phyloP scores from a whole-genome alignment of 2,113 vertebrate genomes.

The Micronycteris hirsuta region DNA sequence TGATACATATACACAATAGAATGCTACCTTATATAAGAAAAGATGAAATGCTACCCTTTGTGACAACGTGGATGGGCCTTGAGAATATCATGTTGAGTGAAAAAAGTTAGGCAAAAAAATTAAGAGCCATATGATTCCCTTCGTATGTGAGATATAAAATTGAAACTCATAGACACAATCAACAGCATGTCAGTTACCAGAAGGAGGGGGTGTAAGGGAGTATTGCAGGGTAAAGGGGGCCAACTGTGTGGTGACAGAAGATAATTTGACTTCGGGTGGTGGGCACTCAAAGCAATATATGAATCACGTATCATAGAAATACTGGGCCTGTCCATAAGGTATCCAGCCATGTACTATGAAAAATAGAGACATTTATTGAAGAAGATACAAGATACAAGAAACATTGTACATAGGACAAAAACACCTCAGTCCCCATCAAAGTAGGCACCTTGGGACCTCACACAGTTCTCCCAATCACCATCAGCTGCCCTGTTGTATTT shows the following conservation, averaged over 20 bases:
- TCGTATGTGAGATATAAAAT: neutral
- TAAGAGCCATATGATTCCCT: neutral
- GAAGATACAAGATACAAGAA: too few relatives aligned
- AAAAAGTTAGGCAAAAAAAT: neutral
- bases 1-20: neutral
- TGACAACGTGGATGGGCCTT: neutral
- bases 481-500: too few relatives aligned
- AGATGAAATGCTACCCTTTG: neutral
- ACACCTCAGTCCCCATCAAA: too few relatives aligned
- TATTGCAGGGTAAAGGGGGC: neutral
- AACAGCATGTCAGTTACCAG: neutral
- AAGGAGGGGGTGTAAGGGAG: too few relatives aligned
- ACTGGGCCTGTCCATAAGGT: too few relatives aligned
- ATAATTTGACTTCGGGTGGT: neutral
- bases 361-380: too few relatives aligned
- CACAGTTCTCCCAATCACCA: too few relatives aligned
- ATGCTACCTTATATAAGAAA: neutral
- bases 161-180: neutral
- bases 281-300: neutral
- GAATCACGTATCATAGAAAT: neutral
- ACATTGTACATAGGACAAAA: too few relatives aligned
- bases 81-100: neutral
- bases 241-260: neutral
- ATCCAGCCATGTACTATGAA: too few relatives aligned
- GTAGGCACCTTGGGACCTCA: too few relatives aligned